Base-by-base conservation (phyloP, 2,113 vertebrate species). In the Malaclemys terrapin region DNA sequence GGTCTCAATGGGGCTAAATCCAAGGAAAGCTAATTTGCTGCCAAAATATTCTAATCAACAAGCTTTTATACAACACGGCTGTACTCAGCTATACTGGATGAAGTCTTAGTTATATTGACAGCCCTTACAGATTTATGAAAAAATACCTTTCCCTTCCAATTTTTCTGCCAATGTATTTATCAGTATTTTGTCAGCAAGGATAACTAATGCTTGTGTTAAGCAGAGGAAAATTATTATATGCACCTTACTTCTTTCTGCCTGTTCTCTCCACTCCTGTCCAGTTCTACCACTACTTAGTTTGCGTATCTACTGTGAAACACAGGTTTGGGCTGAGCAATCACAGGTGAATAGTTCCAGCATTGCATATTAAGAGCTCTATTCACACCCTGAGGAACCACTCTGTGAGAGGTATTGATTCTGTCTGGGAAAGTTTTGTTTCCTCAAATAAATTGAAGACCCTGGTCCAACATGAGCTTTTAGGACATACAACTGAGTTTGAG, bases 71-170 rank as follows among this genome's bases (percentile, higher is more conserved):
- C 3, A 11, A 59, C 27, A 59, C 6, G 12, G 27, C 27, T 29
- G 5, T 31, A 59, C 57, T 14, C 57, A 59, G 57, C 27, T 59
- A 31, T 59, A 59, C 57, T 31, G 57, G 5, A 59, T 59, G 57
- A 59, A 29, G 57, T 29, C 27, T 29, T 31, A 59, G 27, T 31
- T 59, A 59, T 31, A 59, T 85, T 96, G 96, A 91, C 81, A 88
- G 91, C 35, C 90, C 72, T 84, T 87, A 84, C 42, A 11, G 81
- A 89, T 78, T 72, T 56, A 3, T 91, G 84, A 82, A 47, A 50
- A 94, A 94, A 91, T 89, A 47, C 12, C 53, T 88, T 82, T 81
- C 50, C 65, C 91, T 35, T 62, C 2, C 82, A 89, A 82, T 86
- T 7, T 80, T 93, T 91, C 75, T 87, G 83, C 80, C 19, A 52